phyloP scores from a whole-genome alignment of 1,140 invertebrate genomes.

The Diorhabda sublineata region DNA sequence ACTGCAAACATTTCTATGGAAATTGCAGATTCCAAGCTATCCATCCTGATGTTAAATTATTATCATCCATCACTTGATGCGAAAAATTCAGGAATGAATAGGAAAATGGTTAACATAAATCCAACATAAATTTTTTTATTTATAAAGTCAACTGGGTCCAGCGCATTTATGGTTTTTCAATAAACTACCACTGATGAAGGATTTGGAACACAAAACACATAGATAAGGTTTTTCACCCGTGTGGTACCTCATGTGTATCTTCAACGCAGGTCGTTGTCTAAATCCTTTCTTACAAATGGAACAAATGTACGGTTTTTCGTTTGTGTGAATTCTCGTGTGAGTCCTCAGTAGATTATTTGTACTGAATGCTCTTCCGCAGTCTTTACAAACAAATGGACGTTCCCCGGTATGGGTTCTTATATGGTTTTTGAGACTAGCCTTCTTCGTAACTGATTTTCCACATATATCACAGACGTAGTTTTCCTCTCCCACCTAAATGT shows the following conservation, averaged over 20 bases:
- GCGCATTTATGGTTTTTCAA: slow-evolving; percentile 15
- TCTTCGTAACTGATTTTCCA: slow-evolving; percentile 49
- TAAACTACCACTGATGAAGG: slow-evolving; percentile 48
- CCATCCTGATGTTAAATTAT: too few species aligned
- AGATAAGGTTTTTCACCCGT: slow-evolving; percentile 67
- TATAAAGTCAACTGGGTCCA: slow-evolving; percentile 5
- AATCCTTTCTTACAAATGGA: slow-evolving; percentile 49
- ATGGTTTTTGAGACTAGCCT: slow-evolving; percentile 47
- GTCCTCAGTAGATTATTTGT: slow-evolving; percentile 62
- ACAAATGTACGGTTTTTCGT: slow-evolving; percentile 49
- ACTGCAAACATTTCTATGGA: too few species aligned
- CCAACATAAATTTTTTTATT: not conserved
- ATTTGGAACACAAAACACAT: slow-evolving; percentile 52
- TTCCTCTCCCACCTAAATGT: slow-evolving; percentile 1
- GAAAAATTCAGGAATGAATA: too few species aligned
- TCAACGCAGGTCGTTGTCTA: slow-evolving; percentile 17
- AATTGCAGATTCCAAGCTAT: too few species aligned
- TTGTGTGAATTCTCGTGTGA: slow-evolving; percentile 47
- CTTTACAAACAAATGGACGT: slow-evolving; percentile 51
- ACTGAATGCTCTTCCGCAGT: slow-evolving; percentile 61
- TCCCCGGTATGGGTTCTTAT: slow-evolving; percentile 51
- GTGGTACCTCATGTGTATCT: slow-evolving; percentile 58
- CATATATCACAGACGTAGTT: slow-evolving; percentile 37
- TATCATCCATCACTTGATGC: too few species aligned
- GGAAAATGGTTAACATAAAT: too few species aligned